Percentiles rank a stretch among this genome's conserved stretches.
These are phyloP conservation scores for Lypha dubia DNA, from an alignment of 2,888 invertebrate genomes.

Conservation along the genomic window DNA sequence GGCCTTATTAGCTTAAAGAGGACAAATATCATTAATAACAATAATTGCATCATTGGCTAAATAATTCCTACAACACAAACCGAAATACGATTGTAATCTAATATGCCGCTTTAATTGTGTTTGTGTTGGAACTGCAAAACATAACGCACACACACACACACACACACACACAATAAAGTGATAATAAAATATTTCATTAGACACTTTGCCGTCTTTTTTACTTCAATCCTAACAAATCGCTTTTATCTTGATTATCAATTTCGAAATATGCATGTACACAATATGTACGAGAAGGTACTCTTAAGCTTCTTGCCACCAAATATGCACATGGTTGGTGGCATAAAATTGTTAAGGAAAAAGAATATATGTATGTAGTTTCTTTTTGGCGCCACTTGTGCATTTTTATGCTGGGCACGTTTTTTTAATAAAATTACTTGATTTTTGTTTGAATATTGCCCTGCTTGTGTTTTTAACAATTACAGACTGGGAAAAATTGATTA, in stretches of 20 bases:
- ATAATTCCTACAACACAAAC: no score
- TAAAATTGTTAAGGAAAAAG: not conserved
- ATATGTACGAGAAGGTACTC: not conserved
- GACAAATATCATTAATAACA: no score
- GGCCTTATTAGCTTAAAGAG: no score
- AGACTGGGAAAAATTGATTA: not conserved
- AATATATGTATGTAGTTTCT: not conserved
- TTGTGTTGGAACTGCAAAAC: no score
- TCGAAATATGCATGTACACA: not conserved
- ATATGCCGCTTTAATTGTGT: not conserved
- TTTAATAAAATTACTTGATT: constrained; percentile 35
- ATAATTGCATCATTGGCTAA: no score
- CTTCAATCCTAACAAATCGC: constrained; percentile 22
- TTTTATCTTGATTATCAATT: constrained; percentile 24
- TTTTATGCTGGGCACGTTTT: constrained; percentile 50
- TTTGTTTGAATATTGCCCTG: not conserved
- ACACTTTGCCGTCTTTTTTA: constrained; percentile 42
- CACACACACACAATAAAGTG: not conserved
- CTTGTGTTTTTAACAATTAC: not conserved
- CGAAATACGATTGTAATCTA: no score
- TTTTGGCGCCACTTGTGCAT: constrained; percentile 50
- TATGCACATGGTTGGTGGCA: constrained; percentile 39
- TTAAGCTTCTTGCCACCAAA: constrained; percentile 17
- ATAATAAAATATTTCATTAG: constrained; percentile 32
- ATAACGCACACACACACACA: not conserved